Conservation (phyloP, 2,888 invertebrate genomes). For the Cotesia congregata region DNA sequence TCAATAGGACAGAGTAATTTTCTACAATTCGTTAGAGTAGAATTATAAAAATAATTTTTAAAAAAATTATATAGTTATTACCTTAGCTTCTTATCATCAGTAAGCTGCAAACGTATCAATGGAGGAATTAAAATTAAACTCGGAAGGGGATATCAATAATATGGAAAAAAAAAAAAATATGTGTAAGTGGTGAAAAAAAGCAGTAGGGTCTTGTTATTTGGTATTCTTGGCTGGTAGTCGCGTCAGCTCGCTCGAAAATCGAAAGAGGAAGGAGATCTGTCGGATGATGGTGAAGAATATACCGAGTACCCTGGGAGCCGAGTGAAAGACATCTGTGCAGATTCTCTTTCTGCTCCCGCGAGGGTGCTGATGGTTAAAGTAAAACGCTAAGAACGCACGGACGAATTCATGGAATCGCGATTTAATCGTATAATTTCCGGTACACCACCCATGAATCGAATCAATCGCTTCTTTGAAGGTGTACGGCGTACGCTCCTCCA, state of each 20-base stretch:
- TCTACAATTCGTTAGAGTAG: constrained; percentile 28
- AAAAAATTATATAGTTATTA: not conserved
- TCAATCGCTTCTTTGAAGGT: constrained; percentile 41
- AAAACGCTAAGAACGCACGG: constrained; percentile 45
- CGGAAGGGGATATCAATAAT: constrained; percentile 26
- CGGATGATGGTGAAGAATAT: constrained; percentile 25
- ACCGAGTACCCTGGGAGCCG: not conserved
- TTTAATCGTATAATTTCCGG: constrained; percentile 53
- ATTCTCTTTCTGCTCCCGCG: constrained; percentile 21
- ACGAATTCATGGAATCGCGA: constrained; percentile 51
- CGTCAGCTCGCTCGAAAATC: constrained; percentile 21
- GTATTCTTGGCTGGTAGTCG: constrained; percentile 47
- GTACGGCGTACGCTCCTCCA: not conserved
- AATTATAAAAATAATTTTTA: constrained; percentile 32
- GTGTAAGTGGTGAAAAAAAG: not conserved
- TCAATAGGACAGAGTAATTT: constrained; percentile 32
- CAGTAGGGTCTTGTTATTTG: constrained; percentile 28
- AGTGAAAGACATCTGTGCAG: constrained; percentile 42
- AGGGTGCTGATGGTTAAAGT: constrained; percentile 17
- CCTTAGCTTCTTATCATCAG: not conserved
- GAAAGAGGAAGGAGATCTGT: constrained; percentile 3
- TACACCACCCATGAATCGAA: constrained; percentile 51
- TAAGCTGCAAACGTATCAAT: constrained; percentile 15
- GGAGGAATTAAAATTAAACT: constrained; percentile 1
- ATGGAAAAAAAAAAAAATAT: constrained; percentile 10